These are phyloP conservation scores for Leptinotarsa undecemlineata DNA, from an alignment of 1,140 invertebrate genomes.

Conservation along the genomic window DNA sequence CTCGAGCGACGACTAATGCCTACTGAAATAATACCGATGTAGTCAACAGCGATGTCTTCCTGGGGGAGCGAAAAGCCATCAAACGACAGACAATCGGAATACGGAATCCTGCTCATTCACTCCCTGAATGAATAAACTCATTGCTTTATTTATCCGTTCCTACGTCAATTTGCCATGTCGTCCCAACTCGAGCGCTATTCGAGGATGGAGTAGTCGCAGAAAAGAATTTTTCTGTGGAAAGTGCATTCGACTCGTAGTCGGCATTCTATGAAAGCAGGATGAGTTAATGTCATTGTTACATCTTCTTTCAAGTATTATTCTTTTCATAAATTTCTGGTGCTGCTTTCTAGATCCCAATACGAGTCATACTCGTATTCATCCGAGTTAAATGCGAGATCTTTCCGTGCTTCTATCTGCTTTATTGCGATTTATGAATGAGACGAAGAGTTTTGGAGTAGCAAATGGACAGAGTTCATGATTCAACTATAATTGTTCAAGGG, in stretches of 20 bases:
- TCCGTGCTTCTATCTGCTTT: too few relatives aligned
- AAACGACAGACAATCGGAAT: slow-evolving; percentile 37
- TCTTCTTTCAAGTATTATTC: neutral
- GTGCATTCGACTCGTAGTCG: slow-evolving; percentile 16
- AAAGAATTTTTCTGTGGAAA: neutral
- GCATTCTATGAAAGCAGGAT: neutral
- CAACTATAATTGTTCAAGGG: too few relatives aligned
- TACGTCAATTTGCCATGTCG: slow-evolving; percentile 32
- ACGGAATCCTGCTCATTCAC: slow-evolving; percentile 34
- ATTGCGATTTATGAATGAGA: too few relatives aligned
- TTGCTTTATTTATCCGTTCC: slow-evolving; percentile 34
- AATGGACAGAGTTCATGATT: too few relatives aligned
- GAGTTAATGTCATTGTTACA: neutral
- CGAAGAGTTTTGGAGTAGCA: too few relatives aligned
- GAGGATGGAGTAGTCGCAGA: slow-evolving; percentile 9
- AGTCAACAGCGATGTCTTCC: slow-evolving; percentile 9
- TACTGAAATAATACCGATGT: slow-evolving; percentile 8
- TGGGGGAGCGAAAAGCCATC: slow-evolving; percentile 28
- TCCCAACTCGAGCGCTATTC: slow-evolving; percentile 12
- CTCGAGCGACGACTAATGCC: neutral
- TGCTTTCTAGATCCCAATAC: too few relatives aligned
- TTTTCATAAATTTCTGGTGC: too few relatives aligned
- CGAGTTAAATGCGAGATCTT: too few relatives aligned
- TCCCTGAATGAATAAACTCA: slow-evolving; percentile 25
- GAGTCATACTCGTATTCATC: too few relatives aligned